These are phyloP conservation scores for Neomonachus schauinslandi DNA, from an alignment of 2,113 vertebrate species.

Conservation along the genomic window DNA sequence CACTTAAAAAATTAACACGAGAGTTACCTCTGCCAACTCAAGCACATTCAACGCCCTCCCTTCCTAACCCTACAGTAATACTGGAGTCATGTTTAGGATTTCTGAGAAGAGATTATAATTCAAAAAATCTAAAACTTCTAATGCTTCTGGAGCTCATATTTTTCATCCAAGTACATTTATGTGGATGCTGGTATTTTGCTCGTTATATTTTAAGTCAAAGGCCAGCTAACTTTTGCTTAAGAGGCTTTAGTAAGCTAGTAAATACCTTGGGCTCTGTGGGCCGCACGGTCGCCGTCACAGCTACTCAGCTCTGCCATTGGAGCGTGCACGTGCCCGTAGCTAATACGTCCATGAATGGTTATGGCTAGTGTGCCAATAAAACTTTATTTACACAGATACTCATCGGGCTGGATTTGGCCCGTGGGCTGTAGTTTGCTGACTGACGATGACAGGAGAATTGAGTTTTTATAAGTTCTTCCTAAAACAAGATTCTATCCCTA, in stretches of 20 bases:
- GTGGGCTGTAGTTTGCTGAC: background rate
- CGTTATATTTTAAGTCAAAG: background rate
- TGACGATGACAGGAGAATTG: background rate
- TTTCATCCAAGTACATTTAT: background rate
- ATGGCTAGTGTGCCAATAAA: background rate
- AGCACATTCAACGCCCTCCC: accelerated
- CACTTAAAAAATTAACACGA: background rate
- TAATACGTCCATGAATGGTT: accelerated
- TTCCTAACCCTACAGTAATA: background rate
- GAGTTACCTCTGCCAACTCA: background rate
- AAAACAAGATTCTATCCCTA: background rate
- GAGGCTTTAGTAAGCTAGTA: background rate
- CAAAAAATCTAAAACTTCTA: background rate
- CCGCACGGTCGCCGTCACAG: background rate
- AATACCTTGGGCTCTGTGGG: background rate
- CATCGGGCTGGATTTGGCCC: background rate
- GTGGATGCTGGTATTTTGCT: background rate
- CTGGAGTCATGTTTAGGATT: background rate
- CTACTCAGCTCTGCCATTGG: accelerated
- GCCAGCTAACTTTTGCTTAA: background rate
- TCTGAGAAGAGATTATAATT: background rate
- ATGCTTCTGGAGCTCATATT: background rate
- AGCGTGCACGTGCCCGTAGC: background rate
- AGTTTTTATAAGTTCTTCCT: background rate
- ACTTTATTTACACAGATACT: background rate